phyloP scores from a whole-genome alignment of 2,888 invertebrate genomes.

The Lottia scabra region DNA sequence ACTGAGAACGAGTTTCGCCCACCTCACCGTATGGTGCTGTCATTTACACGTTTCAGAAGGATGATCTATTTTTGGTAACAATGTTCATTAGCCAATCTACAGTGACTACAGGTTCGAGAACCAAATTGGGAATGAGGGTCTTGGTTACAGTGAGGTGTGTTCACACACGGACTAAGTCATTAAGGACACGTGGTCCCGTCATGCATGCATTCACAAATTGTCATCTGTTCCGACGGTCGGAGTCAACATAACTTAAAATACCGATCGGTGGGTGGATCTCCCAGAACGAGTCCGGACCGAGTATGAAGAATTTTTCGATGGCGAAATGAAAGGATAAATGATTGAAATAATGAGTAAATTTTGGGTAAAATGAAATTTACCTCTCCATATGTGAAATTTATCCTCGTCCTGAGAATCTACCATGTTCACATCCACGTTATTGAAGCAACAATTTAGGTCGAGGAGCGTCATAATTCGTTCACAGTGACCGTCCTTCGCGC shows the following conservation, averaged over 20 bases:
- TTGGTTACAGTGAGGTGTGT: conserved; percentile 2
- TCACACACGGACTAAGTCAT: background rate
- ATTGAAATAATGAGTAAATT: conserved; percentile 8
- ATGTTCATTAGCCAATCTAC: conserved; percentile 8
- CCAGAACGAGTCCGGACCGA: conserved; percentile 2
- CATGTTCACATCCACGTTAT: conserved; percentile 51
- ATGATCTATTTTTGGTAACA: conserved; percentile 9
- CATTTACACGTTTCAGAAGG: conserved; percentile 3
- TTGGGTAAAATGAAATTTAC: conserved; percentile 34
- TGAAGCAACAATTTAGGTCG: conserved; percentile 56
- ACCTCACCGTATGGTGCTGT: conserved; percentile 5
- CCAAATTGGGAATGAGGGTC: conserved; percentile 17
- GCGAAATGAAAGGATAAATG: background rate
- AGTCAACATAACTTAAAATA: background rate
- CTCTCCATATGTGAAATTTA: conserved; percentile 57
- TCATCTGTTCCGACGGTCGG: background rate
- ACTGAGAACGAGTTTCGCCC: conserved; percentile 4
- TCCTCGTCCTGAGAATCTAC: conserved; percentile 47
- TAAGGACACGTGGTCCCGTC: background rate
- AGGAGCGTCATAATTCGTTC: conserved; percentile 53
- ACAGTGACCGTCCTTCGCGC: conserved; percentile 38
- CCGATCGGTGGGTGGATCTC: conserved; percentile 19
- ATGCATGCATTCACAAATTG: background rate
- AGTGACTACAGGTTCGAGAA: conserved; percentile 9
- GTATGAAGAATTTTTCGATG: too few relatives aligned